Evolutionary conservation across 2,888 invertebrate genomes (phyloP).

Genomic region (Platypus cylindrus): DNA sequence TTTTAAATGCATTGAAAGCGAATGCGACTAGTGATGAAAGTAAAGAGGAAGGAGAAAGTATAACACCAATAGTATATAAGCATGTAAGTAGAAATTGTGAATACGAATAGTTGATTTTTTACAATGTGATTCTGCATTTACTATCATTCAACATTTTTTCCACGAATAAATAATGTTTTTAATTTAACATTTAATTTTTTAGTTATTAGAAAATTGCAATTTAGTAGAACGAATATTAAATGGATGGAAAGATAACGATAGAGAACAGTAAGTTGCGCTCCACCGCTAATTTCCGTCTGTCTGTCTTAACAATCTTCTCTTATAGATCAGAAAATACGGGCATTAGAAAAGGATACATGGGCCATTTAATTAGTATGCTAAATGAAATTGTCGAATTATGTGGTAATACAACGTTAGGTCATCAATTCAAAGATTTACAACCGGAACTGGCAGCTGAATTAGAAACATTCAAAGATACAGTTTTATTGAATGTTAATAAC

Average conservation of each 20-base stretch:
- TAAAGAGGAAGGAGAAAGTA: no score
- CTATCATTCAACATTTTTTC: no score
- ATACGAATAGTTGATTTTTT: conserved; percentile 2
- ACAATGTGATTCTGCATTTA: no score
- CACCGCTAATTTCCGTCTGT: neutral
- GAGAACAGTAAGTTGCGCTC: conserved; percentile 48
- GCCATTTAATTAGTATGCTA: conserved; percentile 50
- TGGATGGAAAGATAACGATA: conserved; percentile 68
- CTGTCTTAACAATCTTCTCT: conserved; percentile 2
- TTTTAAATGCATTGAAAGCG: conserved; percentile 53
- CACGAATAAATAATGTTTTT: conserved; percentile 10
- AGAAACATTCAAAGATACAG: conserved; percentile 30
- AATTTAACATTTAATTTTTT: conserved; percentile 20
- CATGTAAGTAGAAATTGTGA: neutral
- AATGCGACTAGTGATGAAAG: conserved; percentile 28
- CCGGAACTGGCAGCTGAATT: conserved; percentile 36
- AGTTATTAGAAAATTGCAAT: conserved; percentile 55
- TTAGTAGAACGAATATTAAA: conserved; percentile 68
- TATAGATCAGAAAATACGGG: conserved; percentile 40
- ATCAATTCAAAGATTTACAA: conserved; percentile 41
- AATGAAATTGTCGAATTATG: conserved; percentile 42
- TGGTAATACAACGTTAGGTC: conserved; percentile 42
- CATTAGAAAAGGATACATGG: conserved; percentile 51
- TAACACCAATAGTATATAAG: no score
- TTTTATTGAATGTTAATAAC: conserved; percentile 29